Base-by-base conservation (phyloP, 2,113 vertebrate genomes). In the Colinus virginianus region DNA sequence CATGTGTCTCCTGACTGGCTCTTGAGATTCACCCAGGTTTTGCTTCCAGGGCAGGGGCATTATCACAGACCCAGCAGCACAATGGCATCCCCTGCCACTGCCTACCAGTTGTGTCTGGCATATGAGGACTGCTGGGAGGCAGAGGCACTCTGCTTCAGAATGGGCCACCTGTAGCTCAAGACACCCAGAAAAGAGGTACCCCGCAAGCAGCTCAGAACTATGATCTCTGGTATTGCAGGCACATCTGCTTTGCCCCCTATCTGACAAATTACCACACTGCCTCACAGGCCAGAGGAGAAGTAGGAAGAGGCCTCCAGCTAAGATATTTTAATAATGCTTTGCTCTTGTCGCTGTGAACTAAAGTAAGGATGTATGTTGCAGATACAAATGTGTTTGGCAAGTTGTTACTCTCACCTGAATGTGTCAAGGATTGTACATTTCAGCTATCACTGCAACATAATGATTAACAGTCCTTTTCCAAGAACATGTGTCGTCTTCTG, bases 11-110 rank as follows among this genome's bases (percentile, higher is more conserved):
- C 4, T 30, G 15, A 28, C 21, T 1, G 2, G 26, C 13, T 61
- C 34, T 21, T 21, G 30, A 66, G 58, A n/a, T 42, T 45, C 40
- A 5, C 19, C 25, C 7, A 2, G 3, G 10, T 53, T 78, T 59
- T 84, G 26, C 11, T 66, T 26, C n/a, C 51, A 9, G 0, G 1
- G 28, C 1, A 7, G 34, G 53, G n/a, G 4, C 61, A 78, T 6
- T 38, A 23, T n/a, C 40, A 69, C 46, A 38, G 61, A 4, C 34
- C 30, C 8, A 46, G 16, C 68, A 11, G 7, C 0, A 0, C 56
- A 22, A 9, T 48, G 49, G 19, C 22, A 16, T 51, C 20, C 26
- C 25, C 18, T 0, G 6, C n/a, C 38, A 8, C 49, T 13, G 26
- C 15, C 2, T 3, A 8, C 17, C 58, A 38, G 48, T 53, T 55